Conservation (phyloP, 2,113 vertebrate genomes). For the Sprattus sprattus region DNA sequence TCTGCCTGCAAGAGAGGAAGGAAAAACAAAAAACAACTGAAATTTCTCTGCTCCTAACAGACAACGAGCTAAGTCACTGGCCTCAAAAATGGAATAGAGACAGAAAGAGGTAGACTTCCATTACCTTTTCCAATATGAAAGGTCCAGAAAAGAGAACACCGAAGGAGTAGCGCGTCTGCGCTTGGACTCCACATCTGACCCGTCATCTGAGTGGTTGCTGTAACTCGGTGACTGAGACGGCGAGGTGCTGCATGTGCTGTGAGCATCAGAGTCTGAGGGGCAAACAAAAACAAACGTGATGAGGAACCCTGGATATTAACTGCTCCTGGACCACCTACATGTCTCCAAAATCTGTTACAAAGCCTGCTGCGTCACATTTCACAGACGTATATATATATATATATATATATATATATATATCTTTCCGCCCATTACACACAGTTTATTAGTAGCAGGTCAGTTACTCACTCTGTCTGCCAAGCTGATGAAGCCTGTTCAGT, state of each 20-base stretch:
- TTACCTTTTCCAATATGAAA: constrained; percentile 79
- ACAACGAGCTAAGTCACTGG: not conserved
- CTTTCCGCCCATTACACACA: not conserved
- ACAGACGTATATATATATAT: not conserved
- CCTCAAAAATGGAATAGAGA: no score
- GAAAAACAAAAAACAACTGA: not conserved
- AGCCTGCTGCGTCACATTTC: not conserved
- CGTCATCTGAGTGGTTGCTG: constrained; percentile 78
- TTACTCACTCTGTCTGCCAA: constrained; percentile 76
- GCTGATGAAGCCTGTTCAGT: constrained; percentile 72
- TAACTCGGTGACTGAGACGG: constrained; percentile 78
- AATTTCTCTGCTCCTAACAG: not conserved
- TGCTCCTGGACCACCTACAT: not conserved
- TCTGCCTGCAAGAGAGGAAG: constrained; percentile 64
- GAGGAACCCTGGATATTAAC: not conserved
- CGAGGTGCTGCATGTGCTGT: constrained; percentile 78
- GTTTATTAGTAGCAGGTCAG: not conserved
- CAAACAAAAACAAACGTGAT: not conserved
- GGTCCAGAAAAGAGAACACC: constrained; percentile 76
- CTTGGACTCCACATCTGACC: constrained; percentile 76
- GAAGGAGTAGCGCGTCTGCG: constrained; percentile 68
- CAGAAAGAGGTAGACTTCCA: not conserved
- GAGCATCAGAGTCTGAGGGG: constrained; percentile 73
- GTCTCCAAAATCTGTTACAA: not conserved
- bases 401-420: constrained; percentile 15